These are phyloP conservation scores for Pantelozetes paolii DNA, from an alignment of 2,888 invertebrate species.

Conservation along the genomic window DNA sequence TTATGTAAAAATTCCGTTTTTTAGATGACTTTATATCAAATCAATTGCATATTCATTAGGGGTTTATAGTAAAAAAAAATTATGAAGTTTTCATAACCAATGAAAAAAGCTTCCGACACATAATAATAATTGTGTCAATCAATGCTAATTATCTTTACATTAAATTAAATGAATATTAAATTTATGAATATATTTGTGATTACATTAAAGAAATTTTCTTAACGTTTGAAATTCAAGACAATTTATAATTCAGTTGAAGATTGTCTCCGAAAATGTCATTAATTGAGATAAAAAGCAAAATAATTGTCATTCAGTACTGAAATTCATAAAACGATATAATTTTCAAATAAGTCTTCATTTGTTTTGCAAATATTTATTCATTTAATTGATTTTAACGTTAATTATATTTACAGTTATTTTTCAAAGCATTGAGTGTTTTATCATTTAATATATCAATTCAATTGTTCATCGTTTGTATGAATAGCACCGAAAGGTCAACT, in stretches of 20 bases:
- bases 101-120: background rate
- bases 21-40: no score
- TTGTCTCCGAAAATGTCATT: background rate
- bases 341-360: no score
- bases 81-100: background rate
- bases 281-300: conserved; percentile 10
- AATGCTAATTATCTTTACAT: conserved; percentile 9
- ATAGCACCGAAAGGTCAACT: background rate
- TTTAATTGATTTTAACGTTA: background rate
- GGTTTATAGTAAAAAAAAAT: background rate
- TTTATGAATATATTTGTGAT: conserved; percentile 1
- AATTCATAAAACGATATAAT: no score
- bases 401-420: background rate
- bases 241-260: no score
- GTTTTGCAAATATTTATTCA: no score
- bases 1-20: no score
- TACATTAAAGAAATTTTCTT: background rate
- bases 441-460: background rate
- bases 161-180: background rate
- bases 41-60: background rate
- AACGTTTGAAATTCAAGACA: no score
- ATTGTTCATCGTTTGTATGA: background rate
- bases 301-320: no score
- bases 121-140: conserved; percentile 2
- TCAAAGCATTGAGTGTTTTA: background rate